phyloP scores from a whole-genome alignment of 2,113 vertebrate genomes.

The Polypterus senegalus region DNA sequence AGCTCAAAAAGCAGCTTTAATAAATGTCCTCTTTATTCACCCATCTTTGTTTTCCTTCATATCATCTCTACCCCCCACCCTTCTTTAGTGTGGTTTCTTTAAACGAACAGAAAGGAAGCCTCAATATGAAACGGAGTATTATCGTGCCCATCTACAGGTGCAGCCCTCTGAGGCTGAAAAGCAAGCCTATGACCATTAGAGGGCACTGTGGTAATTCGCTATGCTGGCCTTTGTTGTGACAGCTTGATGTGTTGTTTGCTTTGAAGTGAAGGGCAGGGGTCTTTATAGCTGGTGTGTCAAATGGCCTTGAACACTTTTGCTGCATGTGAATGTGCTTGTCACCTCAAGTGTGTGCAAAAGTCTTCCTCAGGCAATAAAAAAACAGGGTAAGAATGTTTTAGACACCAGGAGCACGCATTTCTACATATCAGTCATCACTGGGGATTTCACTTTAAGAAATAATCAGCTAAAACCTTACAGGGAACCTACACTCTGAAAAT shows the following conservation, averaged over 20 bases:
- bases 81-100: slow-evolving; percentile 77
- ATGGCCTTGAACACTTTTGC: no score
- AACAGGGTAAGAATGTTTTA: no score
- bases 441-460: no score
- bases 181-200: slow-evolving; percentile 54
- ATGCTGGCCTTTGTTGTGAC: slow-evolving; percentile 28
- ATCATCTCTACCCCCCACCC: not conserved
- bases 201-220: slow-evolving; percentile 8
- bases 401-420: no score
- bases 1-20: not conserved
- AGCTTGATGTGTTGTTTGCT: slow-evolving; percentile 31
- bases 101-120: slow-evolving; percentile 49
- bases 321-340: no score
- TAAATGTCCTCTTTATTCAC: not conserved
- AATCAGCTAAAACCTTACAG: no score
- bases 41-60: not conserved
- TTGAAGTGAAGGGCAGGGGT: no score
- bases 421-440: no score
- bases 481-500: no score
- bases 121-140: slow-evolving; percentile 68
- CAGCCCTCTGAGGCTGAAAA: slow-evolving; percentile 74
- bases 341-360: no score
- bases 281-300: no score
- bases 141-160: slow-evolving; percentile 65
- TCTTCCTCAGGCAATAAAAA: no score